A percentile compares a stretch with the other conserved stretches of the same genome.
These are phyloP conservation scores for Folsomia manolachei DNA, from an alignment of 2,888 invertebrate species.

Conservation along the genomic window DNA sequence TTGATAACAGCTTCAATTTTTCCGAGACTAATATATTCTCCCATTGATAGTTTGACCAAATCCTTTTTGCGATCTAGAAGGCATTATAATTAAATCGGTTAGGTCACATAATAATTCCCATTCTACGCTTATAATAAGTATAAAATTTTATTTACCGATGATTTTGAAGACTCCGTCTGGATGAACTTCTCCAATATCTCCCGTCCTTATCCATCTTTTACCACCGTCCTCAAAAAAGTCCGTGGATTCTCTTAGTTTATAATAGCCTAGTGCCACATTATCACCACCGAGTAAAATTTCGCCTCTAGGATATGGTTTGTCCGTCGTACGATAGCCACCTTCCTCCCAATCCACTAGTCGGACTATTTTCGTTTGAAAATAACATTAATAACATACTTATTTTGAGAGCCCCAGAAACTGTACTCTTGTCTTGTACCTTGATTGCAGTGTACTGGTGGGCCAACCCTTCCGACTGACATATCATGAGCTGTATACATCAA, in stretches of 20 bases:
- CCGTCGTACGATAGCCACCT: constrained; percentile 82
- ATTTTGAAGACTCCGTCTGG: constrained; percentile 92
- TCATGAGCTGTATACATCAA: constrained; percentile 63
- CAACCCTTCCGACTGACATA: constrained; percentile 78
- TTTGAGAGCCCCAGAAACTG: too few species aligned
- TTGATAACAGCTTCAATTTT: constrained; percentile 94
- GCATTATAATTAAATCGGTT: background rate
- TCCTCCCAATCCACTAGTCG: constrained; percentile 90
- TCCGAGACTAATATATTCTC: constrained; percentile 96
- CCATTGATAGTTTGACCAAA: constrained; percentile 93
- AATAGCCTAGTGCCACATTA: constrained; percentile 90
- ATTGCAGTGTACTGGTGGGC: constrained; percentile 54
- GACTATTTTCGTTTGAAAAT: too few species aligned
- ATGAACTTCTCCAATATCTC: constrained; percentile 93
- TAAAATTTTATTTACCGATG: constrained; percentile 67
- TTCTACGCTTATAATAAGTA: background rate
- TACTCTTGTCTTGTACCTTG: too few species aligned
- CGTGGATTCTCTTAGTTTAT: constrained; percentile 82
- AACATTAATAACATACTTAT: too few species aligned
- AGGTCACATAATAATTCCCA: background rate
- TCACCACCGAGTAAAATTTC: constrained; percentile 62
- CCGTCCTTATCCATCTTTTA: constrained; percentile 88
- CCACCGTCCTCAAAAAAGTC: constrained; percentile 82
- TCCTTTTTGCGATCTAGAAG: constrained; percentile 93
- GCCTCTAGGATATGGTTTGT: constrained; percentile 80